Evolutionary conservation across 2,797 vertebrate species (phyloP).

Genomic region (Jordanella pulchra): DNA sequence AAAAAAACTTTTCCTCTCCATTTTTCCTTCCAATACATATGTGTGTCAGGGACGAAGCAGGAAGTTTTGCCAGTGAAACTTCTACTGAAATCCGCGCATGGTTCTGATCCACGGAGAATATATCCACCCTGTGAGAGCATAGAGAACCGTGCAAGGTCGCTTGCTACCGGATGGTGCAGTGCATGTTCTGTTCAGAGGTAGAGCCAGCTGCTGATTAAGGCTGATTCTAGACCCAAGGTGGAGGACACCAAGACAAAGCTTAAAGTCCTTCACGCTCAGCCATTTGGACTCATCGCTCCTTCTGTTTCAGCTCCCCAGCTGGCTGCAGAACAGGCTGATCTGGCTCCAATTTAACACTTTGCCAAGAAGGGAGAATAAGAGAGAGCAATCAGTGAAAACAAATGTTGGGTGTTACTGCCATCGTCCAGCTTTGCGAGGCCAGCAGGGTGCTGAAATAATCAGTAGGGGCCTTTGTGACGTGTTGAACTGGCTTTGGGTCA

Average conservation of each 20-base stretch:
- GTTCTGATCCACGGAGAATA: slow-evolving; percentile 21
- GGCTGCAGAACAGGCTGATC: slow-evolving; percentile 33
- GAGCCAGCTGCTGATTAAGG: slow-evolving; percentile 23
- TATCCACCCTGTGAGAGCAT: slow-evolving; percentile 16
- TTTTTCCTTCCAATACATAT: slow-evolving; percentile 26
- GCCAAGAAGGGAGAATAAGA: slow-evolving; percentile 30
- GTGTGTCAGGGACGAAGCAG: slow-evolving; percentile 35
- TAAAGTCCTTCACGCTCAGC: slow-evolving; percentile 13
- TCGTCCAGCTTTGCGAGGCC: slow-evolving; percentile 21
- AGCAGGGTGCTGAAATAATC: slow-evolving; percentile 30
- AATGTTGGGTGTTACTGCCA: slow-evolving; percentile 47
- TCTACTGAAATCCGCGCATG: slow-evolving; percentile 2
- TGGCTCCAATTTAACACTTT: slow-evolving; percentile 40
- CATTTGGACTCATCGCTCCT: slow-evolving; percentile 16
- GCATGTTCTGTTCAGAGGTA: slow-evolving; percentile 17
- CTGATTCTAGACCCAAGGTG: slow-evolving; percentile 5
- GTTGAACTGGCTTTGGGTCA: slow-evolving; percentile 1
- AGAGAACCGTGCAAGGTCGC: slow-evolving; percentile 28
- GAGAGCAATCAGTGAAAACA: slow-evolving; percentile 45
- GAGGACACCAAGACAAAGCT: slow-evolving; percentile 16
- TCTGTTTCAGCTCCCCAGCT: slow-evolving; percentile 24
- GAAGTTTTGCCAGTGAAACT: slow-evolving; percentile 4
- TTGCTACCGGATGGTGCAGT: slow-evolving; percentile 20
- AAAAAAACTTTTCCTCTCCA: slow-evolving; percentile 21
- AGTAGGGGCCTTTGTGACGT: slow-evolving; percentile 18